A percentile compares a stretch with the other conserved stretches of the same genome.
phyloP scores from a whole-genome alignment of 2,888 invertebrate genomes.

The Apodemia mormo region DNA sequence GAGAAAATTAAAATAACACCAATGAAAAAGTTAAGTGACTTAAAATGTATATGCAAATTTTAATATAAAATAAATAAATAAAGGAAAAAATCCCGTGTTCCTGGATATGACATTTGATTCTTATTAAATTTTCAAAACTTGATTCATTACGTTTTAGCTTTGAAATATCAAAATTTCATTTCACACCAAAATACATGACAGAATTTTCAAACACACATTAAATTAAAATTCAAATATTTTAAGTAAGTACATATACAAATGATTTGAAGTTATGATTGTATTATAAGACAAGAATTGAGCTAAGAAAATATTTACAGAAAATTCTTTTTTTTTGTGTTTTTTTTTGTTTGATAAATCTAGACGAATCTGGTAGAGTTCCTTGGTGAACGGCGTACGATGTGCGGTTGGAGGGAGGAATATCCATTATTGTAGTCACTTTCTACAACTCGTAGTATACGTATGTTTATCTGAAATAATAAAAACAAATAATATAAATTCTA shows the following conservation, averaged over 20 bases:
- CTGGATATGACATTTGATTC: too few species aligned
- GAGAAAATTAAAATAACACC: too few species aligned
- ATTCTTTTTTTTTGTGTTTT: neutral
- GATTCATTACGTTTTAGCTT: neutral
- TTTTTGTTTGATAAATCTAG: conserved; percentile 19
- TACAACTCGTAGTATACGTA: conserved; percentile 85
- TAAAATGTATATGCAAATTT: too few species aligned
- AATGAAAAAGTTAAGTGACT: too few species aligned
- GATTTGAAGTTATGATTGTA: neutral
- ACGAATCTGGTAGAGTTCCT: conserved; percentile 46
- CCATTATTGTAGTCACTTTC: conserved; percentile 72
- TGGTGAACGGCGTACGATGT: conserved; percentile 61
- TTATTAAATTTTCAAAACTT: neutral
- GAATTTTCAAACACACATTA: conserved; percentile 1
- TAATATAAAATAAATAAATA: too few species aligned
- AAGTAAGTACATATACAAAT: neutral
- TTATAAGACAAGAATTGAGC: neutral
- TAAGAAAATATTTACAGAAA: conserved; percentile 12
- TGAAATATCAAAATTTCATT: neutral
- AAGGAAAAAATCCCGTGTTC: too few species aligned
- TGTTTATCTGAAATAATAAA: conserved; percentile 77
- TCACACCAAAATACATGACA: neutral
- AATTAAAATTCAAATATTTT: neutral
- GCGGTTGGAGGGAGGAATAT: conserved; percentile 61
- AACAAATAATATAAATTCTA: too few species aligned